Base-by-base conservation (phyloP, 2,888 invertebrate genomes). In the Drosophila kokeensis region DNA sequence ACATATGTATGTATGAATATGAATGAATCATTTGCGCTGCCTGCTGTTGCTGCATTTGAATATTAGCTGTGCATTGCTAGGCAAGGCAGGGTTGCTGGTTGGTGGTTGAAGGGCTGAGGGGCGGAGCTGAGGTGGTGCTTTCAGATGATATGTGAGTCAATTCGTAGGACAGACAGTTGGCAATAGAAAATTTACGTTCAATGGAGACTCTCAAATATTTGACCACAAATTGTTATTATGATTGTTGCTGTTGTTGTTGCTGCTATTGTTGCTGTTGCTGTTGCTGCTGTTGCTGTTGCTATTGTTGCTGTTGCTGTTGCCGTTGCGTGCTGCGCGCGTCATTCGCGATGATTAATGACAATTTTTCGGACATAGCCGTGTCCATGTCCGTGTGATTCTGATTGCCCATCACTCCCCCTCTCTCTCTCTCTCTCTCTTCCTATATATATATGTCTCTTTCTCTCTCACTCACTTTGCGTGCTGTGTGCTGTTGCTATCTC, bases 171-270 rank as follows among this genome's bases (percentile, higher is more conserved):
- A 15, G 42, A 6, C 54, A 42, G 73, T 57, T 57, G 63, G 54
- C 45, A 76, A 80, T 78, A 80, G 78, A 76, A 80, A 79, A 77
- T 85, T 76, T 70, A 70, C 82, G 80, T 60, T 76, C 67, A 48
- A 34, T 29, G 53, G 53, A 61, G 70, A 66, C 79, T 57, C 68
- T 82, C 86, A 88, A 84, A 88, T 86, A 88, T 88, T 84, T 84
- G 79, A 87, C 63, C 81, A 81, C 84, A 84, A 84, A 83, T 84
- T 81, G 89, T 89, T 84, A 86, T 84, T 87, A 87, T 83, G 83
- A 66, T 83, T 71, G 69, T 77, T 65, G 73, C 18, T 69, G 52
- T 40, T 60, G 21, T 34, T 60, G 52, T 18, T 77, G 72, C 29
- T 76, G 61, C 3, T 45, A 13, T 4, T 21, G 7, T 3, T 42